Conservation (phyloP, 2,888 invertebrate genomes). For the Cylloceria caligata region DNA sequence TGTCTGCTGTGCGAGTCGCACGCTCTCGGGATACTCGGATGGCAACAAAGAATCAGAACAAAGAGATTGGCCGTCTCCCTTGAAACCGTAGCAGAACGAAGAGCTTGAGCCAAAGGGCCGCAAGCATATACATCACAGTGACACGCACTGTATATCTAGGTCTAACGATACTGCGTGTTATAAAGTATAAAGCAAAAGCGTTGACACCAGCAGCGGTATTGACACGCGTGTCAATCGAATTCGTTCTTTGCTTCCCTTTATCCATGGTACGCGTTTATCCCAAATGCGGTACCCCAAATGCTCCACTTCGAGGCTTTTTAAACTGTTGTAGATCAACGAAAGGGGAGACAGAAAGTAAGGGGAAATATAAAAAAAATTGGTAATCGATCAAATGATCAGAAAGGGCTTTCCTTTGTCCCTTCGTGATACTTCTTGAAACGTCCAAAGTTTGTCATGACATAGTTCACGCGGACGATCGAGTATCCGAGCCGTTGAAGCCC, state of each 20-base stretch:
- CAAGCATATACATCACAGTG: slow-evolving; percentile 20
- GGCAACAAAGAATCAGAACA: slow-evolving; percentile 55
- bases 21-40: slow-evolving; percentile 36
- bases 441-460: slow-evolving; percentile 48
- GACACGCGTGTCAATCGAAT: slow-evolving; percentile 72
- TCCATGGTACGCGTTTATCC: slow-evolving; percentile 17
- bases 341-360: not conserved
- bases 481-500: slow-evolving; percentile 36
- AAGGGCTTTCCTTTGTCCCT: not conserved
- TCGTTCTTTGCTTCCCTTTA: slow-evolving; percentile 50
- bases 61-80: slow-evolving; percentile 53
- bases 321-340: slow-evolving; percentile 32
- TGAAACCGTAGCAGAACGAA: slow-evolving; percentile 14
- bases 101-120: slow-evolving; percentile 4
- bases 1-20: slow-evolving; percentile 54
- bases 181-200: slow-evolving; percentile 28
- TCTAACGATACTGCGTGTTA: slow-evolving; percentile 27
- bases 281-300: slow-evolving; percentile 49
- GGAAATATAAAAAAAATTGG: slow-evolving; percentile 28
- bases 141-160: slow-evolving; percentile 17
- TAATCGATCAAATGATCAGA: slow-evolving; percentile 56
- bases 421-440: slow-evolving; percentile 11
- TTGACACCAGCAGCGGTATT: slow-evolving; percentile 68
- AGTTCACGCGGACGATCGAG: slow-evolving; percentile 37
- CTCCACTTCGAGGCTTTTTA: slow-evolving; percentile 54